These are phyloP conservation scores for Anser brachyrhynchus DNA, from an alignment of 2,113 vertebrate genomes.

Conservation along the genomic window DNA sequence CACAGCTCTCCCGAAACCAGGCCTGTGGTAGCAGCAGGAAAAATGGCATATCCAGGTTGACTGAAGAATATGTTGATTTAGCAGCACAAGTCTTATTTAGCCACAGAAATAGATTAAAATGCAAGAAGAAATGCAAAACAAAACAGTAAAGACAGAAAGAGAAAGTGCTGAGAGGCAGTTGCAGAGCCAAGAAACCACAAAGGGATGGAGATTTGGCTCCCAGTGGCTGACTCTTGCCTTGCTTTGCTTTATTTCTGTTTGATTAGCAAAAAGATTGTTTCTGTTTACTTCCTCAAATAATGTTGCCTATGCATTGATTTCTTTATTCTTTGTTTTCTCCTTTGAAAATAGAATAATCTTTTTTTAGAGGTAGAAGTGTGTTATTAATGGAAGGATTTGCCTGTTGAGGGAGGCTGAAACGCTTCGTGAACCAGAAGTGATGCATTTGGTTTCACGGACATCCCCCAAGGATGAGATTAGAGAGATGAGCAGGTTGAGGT, in stretches of 20 bases:
- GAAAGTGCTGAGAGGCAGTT: background rate
- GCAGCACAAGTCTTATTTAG: background rate
- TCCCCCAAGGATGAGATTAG: background rate
- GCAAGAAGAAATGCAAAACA: background rate
- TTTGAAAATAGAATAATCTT: background rate
- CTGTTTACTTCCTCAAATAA: background rate
- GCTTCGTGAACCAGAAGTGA: background rate
- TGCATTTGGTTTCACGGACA: background rate
- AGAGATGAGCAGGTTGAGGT: background rate
- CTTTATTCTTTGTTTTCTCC: background rate
- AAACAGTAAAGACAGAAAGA: background rate
- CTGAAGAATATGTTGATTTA: background rate
- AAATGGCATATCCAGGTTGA: background rate
- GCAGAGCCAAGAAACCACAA: accelerated
- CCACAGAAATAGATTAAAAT: background rate
- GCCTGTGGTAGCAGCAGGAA: background rate
- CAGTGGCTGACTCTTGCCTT: background rate
- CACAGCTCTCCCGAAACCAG: accelerated
- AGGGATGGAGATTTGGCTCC: background rate
- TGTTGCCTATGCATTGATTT: background rate
- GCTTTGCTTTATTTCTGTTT: background rate
- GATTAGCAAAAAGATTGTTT: background rate
- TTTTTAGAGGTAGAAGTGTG: background rate
- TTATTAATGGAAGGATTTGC: background rate
- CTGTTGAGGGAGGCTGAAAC: background rate